phyloP scores from a whole-genome alignment of 2,113 vertebrate genomes.

The Paramormyrops kingsleyae region DNA sequence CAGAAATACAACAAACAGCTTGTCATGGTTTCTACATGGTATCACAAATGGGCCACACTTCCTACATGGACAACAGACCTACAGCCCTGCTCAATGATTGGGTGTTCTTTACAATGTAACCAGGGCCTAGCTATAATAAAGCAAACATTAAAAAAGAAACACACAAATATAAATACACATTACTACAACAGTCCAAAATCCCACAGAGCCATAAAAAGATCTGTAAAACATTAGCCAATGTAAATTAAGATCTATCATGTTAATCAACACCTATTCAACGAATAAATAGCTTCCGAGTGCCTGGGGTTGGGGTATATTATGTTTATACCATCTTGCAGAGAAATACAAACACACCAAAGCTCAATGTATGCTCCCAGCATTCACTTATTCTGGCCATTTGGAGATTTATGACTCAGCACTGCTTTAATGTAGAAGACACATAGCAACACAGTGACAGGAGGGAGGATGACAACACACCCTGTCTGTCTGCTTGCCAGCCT shows the following conservation, averaged over 20 bases:
- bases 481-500: background rate
- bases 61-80: background rate
- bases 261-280: background rate
- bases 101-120: background rate
- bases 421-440: background rate
- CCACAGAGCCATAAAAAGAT: background rate
- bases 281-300: background rate
- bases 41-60: background rate
- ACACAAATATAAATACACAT: background rate
- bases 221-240: background rate
- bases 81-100: background rate
- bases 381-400: background rate
- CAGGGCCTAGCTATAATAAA: background rate
- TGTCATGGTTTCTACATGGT: background rate
- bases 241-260: background rate
- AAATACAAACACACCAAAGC: background rate
- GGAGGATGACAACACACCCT: background rate
- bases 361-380: background rate
- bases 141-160: background rate
- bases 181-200: background rate
- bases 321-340: background rate
- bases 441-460: background rate
- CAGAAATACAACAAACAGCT: background rate
- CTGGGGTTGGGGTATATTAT: background rate
- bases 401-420: constrained; percentile 17